A percentile compares a stretch with the other conserved stretches of the same genome.
Conservation (phyloP, 1,140 invertebrate species). For the Branchinecta lindahli region DNA sequence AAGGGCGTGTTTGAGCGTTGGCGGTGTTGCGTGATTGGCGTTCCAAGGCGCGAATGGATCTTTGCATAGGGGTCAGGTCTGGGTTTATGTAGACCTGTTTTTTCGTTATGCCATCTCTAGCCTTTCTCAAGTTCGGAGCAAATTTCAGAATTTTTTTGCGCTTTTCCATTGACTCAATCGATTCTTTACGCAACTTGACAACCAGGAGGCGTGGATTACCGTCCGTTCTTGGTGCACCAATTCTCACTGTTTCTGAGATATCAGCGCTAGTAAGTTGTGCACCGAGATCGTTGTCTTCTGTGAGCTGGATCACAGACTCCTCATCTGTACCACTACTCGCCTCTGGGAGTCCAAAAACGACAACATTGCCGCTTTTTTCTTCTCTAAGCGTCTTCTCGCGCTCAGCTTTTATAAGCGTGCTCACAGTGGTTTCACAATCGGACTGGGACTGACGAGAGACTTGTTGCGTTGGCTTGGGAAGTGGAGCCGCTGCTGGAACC, state of each 20-base stretch:
- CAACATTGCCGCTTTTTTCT: not conserved
- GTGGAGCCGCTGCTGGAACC: too few species aligned
- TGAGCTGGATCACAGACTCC: not conserved
- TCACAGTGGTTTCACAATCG: not conserved
- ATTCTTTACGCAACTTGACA: not conserved
- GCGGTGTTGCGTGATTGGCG: too few species aligned
- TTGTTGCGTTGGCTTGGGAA: not conserved
- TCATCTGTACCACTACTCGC: not conserved
- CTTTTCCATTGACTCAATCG: not conserved
- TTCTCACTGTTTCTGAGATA: not conserved
- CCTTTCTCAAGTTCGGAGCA: not conserved
- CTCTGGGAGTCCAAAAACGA: not conserved
- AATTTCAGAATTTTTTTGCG: conserved; percentile 1
- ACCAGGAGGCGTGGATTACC: not conserved
- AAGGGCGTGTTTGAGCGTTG: too few species aligned
- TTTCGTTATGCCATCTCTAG: not conserved
- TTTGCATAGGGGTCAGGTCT: not conserved
- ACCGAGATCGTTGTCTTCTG: not conserved
- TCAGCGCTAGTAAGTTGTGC: not conserved
- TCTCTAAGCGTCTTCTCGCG: not conserved
- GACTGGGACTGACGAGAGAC: not conserved
- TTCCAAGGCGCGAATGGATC: too few species aligned
- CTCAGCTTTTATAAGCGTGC: not conserved
- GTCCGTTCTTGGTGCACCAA: not conserved
- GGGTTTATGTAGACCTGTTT: not conserved